These are phyloP conservation scores for Sinosuthora webbiana DNA, from an alignment of 2,113 vertebrate genomes.

Conservation along the genomic window DNA sequence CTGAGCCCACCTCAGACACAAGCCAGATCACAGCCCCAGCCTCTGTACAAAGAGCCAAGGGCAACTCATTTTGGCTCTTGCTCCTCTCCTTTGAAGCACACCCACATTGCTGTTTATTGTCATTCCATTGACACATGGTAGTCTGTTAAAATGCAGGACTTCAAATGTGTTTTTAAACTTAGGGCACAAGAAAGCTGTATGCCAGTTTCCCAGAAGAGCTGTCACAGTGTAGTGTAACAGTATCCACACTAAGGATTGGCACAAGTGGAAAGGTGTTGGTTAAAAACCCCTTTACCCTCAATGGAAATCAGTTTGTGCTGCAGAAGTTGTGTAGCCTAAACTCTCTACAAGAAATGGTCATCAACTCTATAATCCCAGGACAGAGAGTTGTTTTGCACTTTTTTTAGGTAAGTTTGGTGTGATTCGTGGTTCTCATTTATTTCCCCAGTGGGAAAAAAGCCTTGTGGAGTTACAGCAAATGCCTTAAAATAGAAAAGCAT, in stretches of 20 bases:
- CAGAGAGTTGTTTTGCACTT: background rate
- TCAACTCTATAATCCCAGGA: background rate
- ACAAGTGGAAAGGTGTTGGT: background rate
- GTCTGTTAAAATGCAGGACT: background rate
- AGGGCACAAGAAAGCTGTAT: background rate
- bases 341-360: background rate
- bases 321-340: background rate
- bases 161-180: background rate
- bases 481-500: slow-evolving; percentile 21
- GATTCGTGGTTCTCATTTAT: slow-evolving; percentile 1
- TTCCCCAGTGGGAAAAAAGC: background rate
- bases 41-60: background rate
- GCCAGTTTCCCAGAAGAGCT: background rate
- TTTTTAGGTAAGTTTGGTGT: slow-evolving; percentile 10
- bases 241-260: background rate
- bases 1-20: background rate
- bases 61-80: background rate
- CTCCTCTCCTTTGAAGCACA: background rate
- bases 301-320: background rate
- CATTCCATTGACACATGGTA: background rate
- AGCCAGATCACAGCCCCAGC: background rate
- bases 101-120: background rate
- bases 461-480: background rate
- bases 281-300: background rate
- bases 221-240: background rate